Base-by-base conservation (phyloP, 2,113 vertebrate genomes). In the Pachyramphus minor region DNA sequence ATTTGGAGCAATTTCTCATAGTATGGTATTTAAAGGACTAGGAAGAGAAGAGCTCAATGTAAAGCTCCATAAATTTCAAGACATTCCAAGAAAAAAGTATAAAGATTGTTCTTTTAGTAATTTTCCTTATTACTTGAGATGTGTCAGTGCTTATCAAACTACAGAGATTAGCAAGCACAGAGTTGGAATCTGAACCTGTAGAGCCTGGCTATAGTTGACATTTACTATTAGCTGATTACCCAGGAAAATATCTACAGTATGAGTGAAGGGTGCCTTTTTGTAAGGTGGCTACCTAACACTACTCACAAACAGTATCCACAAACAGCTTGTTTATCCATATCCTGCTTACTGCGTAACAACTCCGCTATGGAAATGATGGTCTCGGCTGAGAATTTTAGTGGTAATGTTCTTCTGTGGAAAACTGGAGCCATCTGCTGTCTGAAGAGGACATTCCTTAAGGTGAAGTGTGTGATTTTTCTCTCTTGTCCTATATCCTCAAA, bases 341-440 rank as follows among this genome's bases (percentile, higher is more conserved):
- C 16, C 11, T 79, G 25, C 20, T 30, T 86, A 42, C 20, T 62
- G 41, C 8, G 3, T 56, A 39, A 11, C 16, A 68, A 9, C 23
- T 88, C 4, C 15, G 3, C 8, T 47, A 6, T 18, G 8, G 47
- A 81, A 64, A 17, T 59, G 2, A 23, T 28, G n/a, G 23, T n/a
- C 68, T 30, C 88, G 68, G 75, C 63, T 91, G 50, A 91, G 74
- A 93, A 69, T 90, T 90, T 52, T 63, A 83, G 59, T 28, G 14
- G 39, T 68, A 41, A 56, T 5, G 71, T 63, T 64, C 87, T 97
- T 88, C 33, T 96, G 9, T 97, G 88, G 97, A 95, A 97, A 97
- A 89, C 56, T 87, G 79, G 95, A 98, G 97, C 97, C 98, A 97
- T 79, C 97, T 98, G 95, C 97, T 98, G 97, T 95, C 73, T 87